Percentiles rank a stretch among this genome's conserved stretches.
Evolutionary conservation across 2,888 invertebrate genomes (phyloP).

Genomic region (Micropterix aruncella): DNA sequence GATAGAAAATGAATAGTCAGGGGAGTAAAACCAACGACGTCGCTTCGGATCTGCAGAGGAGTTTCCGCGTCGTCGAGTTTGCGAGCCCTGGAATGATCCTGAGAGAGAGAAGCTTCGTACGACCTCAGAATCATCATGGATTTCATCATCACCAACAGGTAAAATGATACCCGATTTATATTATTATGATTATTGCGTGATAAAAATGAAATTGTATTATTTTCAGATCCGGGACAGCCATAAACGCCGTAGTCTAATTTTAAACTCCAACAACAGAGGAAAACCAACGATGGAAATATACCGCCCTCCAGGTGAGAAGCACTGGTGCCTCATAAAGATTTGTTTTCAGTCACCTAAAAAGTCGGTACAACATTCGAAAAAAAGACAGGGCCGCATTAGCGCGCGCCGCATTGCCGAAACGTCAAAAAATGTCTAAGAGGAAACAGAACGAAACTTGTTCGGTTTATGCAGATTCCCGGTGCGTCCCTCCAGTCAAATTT

Average conservation of each 20-base stretch:
- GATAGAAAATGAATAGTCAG: conserved; percentile 3
- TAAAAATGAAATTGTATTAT: too few species aligned
- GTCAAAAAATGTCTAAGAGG: too few species aligned
- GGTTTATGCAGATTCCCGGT: too few species aligned
- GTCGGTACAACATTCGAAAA: too few species aligned
- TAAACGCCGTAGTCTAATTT: conserved; percentile 61
- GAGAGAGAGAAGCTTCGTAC: conserved; percentile 57
- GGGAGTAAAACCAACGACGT: conserved; percentile 2
- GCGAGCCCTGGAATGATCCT: conserved; percentile 42
- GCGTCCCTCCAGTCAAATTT: too few species aligned
- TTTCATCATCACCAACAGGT: conserved; percentile 40
- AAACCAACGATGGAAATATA: conserved; percentile 84
- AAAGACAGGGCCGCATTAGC: too few species aligned
- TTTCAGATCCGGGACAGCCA: conserved; percentile 42
- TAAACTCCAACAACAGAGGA: conserved; percentile 46
- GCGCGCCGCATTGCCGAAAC: too few species aligned
- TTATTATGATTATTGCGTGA: too few species aligned
- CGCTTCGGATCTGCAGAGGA: conserved; percentile 31
- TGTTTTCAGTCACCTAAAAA: too few species aligned
- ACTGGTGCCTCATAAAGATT: too few species aligned
- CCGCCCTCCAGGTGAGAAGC: conserved; percentile 78
- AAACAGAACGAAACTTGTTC: too few species aligned
- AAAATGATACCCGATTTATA: too few species aligned
- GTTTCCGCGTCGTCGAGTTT: conserved; percentile 41
- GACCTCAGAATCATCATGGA: conserved; percentile 43